phyloP scores from a whole-genome alignment of 2,888 invertebrate species.

The Anthrax anthrax region DNA sequence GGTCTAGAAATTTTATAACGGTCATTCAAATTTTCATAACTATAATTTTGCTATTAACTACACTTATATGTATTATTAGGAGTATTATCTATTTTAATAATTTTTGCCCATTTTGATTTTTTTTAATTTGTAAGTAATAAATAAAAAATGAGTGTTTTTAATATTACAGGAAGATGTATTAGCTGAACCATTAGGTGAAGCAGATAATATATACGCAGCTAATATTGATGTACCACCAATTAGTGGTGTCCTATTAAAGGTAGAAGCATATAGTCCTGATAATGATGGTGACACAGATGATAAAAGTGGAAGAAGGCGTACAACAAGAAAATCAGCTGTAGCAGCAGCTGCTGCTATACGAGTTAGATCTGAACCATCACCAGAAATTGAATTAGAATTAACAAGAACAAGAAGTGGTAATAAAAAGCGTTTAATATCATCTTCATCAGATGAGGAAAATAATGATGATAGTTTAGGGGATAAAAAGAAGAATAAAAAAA shows the following conservation, averaged over 20 bases:
- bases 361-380: not conserved
- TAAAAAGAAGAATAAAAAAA: not conserved
- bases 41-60: too few species aligned
- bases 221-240: constrained; percentile 2
- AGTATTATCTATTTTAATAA: too few species aligned
- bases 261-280: not conserved
- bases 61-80: too few species aligned
- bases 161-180: constrained; percentile 4
- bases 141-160: too few species aligned
- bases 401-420: constrained; percentile 4
- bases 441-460: not conserved
- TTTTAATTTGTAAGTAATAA: too few species aligned
- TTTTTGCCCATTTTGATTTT: too few species aligned
- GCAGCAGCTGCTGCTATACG: not conserved
- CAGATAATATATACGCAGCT: constrained; percentile 3
- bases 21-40: too few species aligned
- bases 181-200: constrained; percentile 1
- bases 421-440: not conserved
- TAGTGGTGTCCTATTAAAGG: not conserved
- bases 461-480: not conserved
- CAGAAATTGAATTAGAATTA: not conserved
- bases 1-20: too few species aligned
- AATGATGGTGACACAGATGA: not conserved
- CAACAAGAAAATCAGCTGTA: not conserved
- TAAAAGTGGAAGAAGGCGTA: not conserved